Percentiles rank a stretch among this genome's conserved stretches.
Evolutionary conservation across 2,888 invertebrate genomes (phyloP).

Genomic region (Hirudinaria manillensis): DNA sequence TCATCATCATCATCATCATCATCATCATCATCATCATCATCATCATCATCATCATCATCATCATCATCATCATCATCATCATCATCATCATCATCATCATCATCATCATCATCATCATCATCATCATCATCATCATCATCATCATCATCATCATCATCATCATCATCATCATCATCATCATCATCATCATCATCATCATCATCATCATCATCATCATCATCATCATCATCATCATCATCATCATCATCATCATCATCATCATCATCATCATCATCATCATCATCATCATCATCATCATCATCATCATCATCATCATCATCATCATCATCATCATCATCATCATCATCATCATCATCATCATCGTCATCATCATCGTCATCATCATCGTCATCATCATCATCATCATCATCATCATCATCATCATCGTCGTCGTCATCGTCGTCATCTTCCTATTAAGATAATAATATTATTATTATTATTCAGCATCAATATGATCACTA

Average conservation of each 20-base stretch:
- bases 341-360: slow-evolving; percentile 14
- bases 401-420: slow-evolving; percentile 21
- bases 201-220: background rate
- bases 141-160: slow-evolving; percentile 1
- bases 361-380: slow-evolving; percentile 12
- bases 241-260: slow-evolving; percentile 17
- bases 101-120: slow-evolving; percentile 13
- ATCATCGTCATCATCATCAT: slow-evolving; percentile 16
- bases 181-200: background rate
- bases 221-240: slow-evolving; percentile 16
- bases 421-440: slow-evolving; percentile 4
- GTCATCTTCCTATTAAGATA: too few relatives aligned
- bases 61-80: slow-evolving; percentile 27
- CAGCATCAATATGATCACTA: slow-evolving; percentile 16
- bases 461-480: slow-evolving; percentile 23
- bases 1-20: background rate
- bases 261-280: slow-evolving; percentile 17
- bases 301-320: slow-evolving; percentile 19
- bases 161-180: slow-evolving; percentile 1
- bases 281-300: slow-evolving; percentile 15
- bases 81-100: slow-evolving; percentile 18
- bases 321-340: slow-evolving; percentile 9
- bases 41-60: slow-evolving; percentile 24
- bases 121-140: background rate
- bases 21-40: slow-evolving; percentile 24